Conservation (phyloP, 2,888 invertebrate species). For the Stenchaetothrips biformis region DNA sequence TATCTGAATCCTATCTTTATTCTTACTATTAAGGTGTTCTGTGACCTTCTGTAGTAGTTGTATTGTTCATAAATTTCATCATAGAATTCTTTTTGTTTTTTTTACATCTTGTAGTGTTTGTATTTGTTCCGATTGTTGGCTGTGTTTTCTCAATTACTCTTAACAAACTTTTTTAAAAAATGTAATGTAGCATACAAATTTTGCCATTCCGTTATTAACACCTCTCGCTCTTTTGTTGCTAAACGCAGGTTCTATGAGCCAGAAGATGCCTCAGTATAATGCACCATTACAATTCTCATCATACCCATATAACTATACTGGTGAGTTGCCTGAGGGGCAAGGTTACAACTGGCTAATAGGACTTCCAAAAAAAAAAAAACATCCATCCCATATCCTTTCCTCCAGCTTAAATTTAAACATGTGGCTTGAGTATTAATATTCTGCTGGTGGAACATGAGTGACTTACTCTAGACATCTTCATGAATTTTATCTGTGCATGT, state of each 20-base stretch:
- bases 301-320: constrained; percentile 11
- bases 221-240: constrained; percentile 17
- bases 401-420: background rate
- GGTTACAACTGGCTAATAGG: background rate
- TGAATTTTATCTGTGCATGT: background rate
- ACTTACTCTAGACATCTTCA: background rate
- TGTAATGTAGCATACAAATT: too few relatives aligned
- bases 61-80: background rate
- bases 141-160: too few relatives aligned
- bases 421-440: background rate
- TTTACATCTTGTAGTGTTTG: background rate
- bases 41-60: background rate
- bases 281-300: background rate
- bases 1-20: too few relatives aligned
- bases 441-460: background rate
- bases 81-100: background rate
- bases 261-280: constrained; percentile 18
- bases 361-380: background rate
- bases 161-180: too few relatives aligned
- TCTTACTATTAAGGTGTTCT: background rate
- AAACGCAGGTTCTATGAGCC: constrained; percentile 16
- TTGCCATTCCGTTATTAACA: constrained; percentile 6
- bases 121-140: too few relatives aligned
- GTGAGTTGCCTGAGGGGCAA: constrained; percentile 4
- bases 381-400: background rate